phyloP scores from a whole-genome alignment of 2,888 invertebrate genomes.

The Frankliniella fusca region DNA sequence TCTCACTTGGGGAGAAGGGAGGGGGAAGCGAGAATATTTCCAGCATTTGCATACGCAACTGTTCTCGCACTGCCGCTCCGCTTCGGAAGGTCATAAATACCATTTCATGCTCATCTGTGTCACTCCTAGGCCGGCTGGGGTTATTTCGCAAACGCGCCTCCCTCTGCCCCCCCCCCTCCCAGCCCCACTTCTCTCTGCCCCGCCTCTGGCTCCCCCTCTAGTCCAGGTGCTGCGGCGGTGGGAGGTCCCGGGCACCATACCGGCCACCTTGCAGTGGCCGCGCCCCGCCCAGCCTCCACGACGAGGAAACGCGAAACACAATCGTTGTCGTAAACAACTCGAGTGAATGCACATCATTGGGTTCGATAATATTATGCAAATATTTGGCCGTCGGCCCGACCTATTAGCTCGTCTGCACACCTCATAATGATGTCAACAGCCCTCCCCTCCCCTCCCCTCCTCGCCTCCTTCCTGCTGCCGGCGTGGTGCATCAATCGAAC shows the following conservation, averaged over 20 bases:
- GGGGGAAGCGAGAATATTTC: no score
- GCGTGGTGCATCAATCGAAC: neutral
- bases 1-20: no score
- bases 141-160: no score
- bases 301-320: neutral
- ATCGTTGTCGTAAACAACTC: neutral
- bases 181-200: neutral
- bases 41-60: neutral
- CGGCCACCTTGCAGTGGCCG: neutral
- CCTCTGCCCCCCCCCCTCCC: neutral
- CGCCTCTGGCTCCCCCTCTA: neutral
- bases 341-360: neutral
- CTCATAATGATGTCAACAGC: slow-evolving; percentile 18
- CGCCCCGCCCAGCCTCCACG: neutral
- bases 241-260: neutral
- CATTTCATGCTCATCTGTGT: slow-evolving; percentile 25
- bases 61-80: neutral
- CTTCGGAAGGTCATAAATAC: neutral
- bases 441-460: neutral
- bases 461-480: neutral
- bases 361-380: slow-evolving; percentile 12
- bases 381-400: neutral
- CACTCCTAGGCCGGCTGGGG: neutral
- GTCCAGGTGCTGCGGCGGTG: neutral
- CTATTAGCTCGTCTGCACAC: slow-evolving; percentile 1